Base-by-base conservation (phyloP, 2,113 vertebrate genomes). In the Arothron firmamentum region DNA sequence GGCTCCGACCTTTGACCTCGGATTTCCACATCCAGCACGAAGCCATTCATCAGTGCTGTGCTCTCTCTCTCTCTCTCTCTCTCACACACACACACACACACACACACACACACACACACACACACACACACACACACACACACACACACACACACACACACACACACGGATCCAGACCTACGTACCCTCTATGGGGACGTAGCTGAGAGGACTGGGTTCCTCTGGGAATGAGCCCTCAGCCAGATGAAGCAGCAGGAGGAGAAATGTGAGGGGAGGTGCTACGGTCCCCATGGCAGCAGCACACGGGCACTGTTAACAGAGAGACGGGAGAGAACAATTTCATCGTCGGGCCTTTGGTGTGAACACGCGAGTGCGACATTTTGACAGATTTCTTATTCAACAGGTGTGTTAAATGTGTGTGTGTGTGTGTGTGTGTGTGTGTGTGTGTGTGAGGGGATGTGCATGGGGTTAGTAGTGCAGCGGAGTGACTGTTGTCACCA, bases 201-300 rank as follows among this genome's bases (percentile, higher is more conserved):
- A 90, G 88, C 90, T 90, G 80, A 92, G 90, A 56, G 90, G 90
- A 78, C 84, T 88, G 52, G 90, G 88, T 74, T 92, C 90, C 85
- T 92, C 90, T 81, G 90, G 90, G 89, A 92, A 92, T 57, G 89
- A 90, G 74, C 88, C 85, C 77, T 85, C 84, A 80, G 88, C 88
- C 85, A 91, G 84, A 83, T 82, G 89, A 71, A 91, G 85, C 52
- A 90, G 82, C 82, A 90, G 80, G 68, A 91, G 84, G 48, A 92
- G 85, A 82, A 85, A 78, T 65, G 80, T 54, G 76, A 91, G 75
- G 83, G 85, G 86, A 73, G 83, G 86, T 65, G 88, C 78, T 78
- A 84, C 21, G 58, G 89, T 90, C 61, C 79, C 84, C 90, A 92
- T 92, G 88, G 87, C 83, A 87, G 85, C 85, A 80, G 76, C 78